phyloP scores from a whole-genome alignment of 2,888 invertebrate species.

The Timema podura region DNA sequence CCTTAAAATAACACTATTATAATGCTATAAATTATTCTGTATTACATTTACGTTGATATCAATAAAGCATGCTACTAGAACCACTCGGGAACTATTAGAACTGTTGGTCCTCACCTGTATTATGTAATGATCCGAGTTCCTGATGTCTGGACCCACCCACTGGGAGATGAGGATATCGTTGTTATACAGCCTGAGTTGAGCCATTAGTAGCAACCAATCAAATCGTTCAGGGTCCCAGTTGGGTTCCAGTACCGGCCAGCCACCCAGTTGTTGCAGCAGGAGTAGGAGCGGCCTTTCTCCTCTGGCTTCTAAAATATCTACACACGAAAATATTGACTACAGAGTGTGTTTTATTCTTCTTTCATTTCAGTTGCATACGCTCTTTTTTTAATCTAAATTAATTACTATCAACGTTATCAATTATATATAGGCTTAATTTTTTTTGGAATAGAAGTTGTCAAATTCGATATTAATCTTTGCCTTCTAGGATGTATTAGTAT shows the following conservation, averaged over 20 bases:
- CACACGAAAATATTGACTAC: too few relatives aligned
- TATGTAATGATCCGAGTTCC: conserved; percentile 85
- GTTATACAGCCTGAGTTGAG: conserved; percentile 71
- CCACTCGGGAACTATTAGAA: too few relatives aligned
- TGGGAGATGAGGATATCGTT: conserved; percentile 81
- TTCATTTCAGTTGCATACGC: conserved; percentile 20
- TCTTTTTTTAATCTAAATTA: background rate
- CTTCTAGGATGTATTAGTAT: too few relatives aligned
- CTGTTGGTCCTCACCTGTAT: conserved; percentile 55
- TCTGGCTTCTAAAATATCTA: conserved; percentile 63
- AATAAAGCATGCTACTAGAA: background rate
- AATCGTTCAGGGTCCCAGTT: conserved; percentile 63
- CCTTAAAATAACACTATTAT: conserved; percentile 16
- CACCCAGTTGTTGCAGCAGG: conserved; percentile 68
- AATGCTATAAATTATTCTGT: background rate
- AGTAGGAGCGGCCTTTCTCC: conserved; percentile 67
- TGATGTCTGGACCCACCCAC: conserved; percentile 91
- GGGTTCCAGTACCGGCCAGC: conserved; percentile 77
- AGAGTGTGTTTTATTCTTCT: too few relatives aligned
- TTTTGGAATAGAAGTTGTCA: too few relatives aligned
- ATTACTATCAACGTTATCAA: too few relatives aligned
- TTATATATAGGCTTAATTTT: too few relatives aligned
- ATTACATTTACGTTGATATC: background rate
- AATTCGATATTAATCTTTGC: too few relatives aligned
- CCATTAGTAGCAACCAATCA: conserved; percentile 70